Percentiles rank a stretch among this genome's conserved stretches.
phyloP scores from a whole-genome alignment of 2,797 vertebrate species.

The Tapirus indicus region DNA sequence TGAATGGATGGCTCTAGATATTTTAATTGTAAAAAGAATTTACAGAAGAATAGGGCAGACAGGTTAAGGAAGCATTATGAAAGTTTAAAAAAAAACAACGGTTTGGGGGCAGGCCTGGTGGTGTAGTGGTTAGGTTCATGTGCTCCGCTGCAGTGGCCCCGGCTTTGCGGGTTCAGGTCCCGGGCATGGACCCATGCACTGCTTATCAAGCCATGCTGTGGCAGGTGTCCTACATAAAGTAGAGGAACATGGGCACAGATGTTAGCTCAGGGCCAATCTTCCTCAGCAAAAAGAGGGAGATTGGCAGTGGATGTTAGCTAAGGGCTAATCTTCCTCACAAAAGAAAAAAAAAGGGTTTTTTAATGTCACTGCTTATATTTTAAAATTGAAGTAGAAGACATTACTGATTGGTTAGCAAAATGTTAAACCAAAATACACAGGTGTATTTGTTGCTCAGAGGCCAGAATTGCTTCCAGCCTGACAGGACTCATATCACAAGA shows the following conservation, averaged over 20 bases:
- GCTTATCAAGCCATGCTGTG: too few species aligned
- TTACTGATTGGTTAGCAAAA: conserved; percentile 47
- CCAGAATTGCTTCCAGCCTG: background rate
- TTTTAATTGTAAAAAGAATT: conserved; percentile 52
- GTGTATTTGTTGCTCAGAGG: conserved; percentile 9
- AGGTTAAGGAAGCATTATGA: conserved; percentile 29
- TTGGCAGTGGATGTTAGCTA: too few species aligned
- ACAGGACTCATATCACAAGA: conserved; percentile 1
- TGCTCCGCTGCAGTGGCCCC: too few species aligned
- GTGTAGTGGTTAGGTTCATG: too few species aligned
- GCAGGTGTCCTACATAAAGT: too few species aligned
- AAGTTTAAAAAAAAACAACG: background rate
- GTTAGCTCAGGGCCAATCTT: too few species aligned
- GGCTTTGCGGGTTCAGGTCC: too few species aligned
- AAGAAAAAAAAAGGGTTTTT: background rate
- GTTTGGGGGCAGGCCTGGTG: too few species aligned
- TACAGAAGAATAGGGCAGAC: background rate
- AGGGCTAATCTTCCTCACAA: too few species aligned
- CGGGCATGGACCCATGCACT: too few species aligned
- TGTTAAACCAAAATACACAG: background rate
- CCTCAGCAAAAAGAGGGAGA: too few species aligned
- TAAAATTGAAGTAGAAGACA: conserved; percentile 11
- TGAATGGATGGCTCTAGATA: background rate
- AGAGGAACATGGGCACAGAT: too few species aligned
- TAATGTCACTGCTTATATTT: conserved; percentile 28